Base-by-base conservation (phyloP, 2,888 invertebrate species). In the Melanophora roralis region DNA sequence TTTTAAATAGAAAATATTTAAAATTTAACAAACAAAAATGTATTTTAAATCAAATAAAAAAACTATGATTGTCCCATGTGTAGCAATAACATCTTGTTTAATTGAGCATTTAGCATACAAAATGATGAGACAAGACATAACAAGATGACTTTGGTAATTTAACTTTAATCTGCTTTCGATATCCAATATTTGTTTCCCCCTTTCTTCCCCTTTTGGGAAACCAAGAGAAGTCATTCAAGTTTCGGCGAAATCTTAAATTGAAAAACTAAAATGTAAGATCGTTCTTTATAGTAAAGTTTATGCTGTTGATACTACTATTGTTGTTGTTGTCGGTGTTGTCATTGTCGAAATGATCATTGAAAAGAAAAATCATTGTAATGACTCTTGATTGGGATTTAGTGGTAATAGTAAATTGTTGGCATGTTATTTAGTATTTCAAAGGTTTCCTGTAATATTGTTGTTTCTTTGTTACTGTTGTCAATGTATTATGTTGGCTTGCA, bases 101-200 rank as follows among this genome's bases (percentile, higher is more conserved):
- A 83, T 81, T 83, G 83, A 82, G 83, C 83, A 83, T 81, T 81
- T 82, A 78, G 74, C 78, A 82, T 81, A 80, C 76, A 77, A 75
- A 77, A 73, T 65, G 78, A 76, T 76, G 78, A 73, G 75, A 78
- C 78, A 76, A 78, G 71, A 69, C 79, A 77, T 65, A 77, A 64
- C 78, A 62, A 47, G 79, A 76, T 72, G 72, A 59, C 79, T 72
- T 72, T 76, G 62, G 76, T 59, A 76, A 80, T 73, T 76, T 80
- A 76, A 76, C 76, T 64, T 80, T 72, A 74, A 74, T 74, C 67
- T 59, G 74, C 67, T 64, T 64, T 53, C 53, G n/a, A 55, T 72
- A 34, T 1, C 19, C 34, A 72, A 19, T 1, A 19, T 11, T 16
- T 9, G 3, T 40, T 6, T 3, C 12, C 7, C 7, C n/a, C 27